phyloP scores from a whole-genome alignment of 2,888 invertebrate species.

The Hyles lineata region DNA sequence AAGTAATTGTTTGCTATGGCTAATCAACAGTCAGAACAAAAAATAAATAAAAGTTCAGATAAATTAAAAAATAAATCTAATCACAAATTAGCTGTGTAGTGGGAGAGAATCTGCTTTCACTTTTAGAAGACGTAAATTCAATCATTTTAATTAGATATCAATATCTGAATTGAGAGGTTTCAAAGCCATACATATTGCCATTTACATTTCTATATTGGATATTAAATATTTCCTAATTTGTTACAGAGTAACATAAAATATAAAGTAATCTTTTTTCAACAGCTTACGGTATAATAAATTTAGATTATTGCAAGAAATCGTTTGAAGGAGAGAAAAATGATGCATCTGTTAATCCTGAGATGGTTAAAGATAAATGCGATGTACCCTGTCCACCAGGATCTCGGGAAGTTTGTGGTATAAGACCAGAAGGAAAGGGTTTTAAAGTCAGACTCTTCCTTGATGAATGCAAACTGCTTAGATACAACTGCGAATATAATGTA shows the following conservation, averaged over 20 bases:
- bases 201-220: background rate
- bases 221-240: background rate
- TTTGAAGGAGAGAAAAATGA: conserved; percentile 37
- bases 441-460: conserved; percentile 60
- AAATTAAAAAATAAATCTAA: too few relatives aligned
- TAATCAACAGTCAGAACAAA: too few relatives aligned
- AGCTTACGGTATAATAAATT: conserved; percentile 49
- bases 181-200: background rate
- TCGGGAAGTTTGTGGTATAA: conserved; percentile 58
- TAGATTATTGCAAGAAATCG: conserved; percentile 54
- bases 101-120: too few relatives aligned
- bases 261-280: conserved; percentile 27
- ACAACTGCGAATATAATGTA: conserved; percentile 58
- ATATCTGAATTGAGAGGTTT: background rate
- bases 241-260: background rate
- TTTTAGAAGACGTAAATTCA: background rate
- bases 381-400: background rate
- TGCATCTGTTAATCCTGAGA: conserved; percentile 8
- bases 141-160: conserved; percentile 8
- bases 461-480: conserved; percentile 57
- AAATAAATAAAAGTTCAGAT: too few relatives aligned
- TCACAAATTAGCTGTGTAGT: too few relatives aligned
- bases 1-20: too few relatives aligned
- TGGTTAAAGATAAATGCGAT: background rate
- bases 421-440: conserved; percentile 60